Evolutionary conservation across 2,888 invertebrate genomes (phyloP).

Genomic region (Agrotis puta): DNA sequence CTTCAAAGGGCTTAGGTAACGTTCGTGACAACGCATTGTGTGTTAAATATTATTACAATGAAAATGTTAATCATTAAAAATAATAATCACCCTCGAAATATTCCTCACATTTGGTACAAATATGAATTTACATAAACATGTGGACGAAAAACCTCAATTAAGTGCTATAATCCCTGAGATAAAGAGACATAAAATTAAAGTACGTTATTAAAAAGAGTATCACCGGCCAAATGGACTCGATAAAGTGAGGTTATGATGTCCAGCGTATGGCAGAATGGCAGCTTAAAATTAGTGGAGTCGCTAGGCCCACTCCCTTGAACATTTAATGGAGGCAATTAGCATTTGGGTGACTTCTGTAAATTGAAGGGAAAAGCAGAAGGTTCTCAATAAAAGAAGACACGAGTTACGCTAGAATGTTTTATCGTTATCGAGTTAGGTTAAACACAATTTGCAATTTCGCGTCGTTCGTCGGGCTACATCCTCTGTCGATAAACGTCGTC

Average conservation of each 20-base stretch:
- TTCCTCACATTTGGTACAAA: conserved; percentile 61
- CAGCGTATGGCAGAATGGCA: conserved; percentile 82
- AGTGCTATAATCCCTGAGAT: conserved; percentile 81
- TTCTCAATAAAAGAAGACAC: conserved; percentile 47
- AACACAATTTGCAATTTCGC: conserved; percentile 84
- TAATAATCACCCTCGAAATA: conserved; percentile 52
- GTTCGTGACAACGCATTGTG: conserved; percentile 44
- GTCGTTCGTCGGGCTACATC: conserved; percentile 78
- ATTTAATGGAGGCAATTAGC: conserved; percentile 68
- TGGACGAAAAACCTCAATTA: conserved; percentile 82
- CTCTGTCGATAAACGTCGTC: conserved; percentile 79
- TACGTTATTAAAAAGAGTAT: conserved; percentile 88
- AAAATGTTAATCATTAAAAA: conserved; percentile 49
- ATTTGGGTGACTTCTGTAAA: conserved; percentile 63
- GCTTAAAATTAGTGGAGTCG: conserved; percentile 79
- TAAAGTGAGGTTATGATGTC: conserved; percentile 85
- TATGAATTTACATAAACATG: conserved; percentile 71
- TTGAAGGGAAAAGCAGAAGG: conserved; percentile 57
- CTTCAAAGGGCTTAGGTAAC: conserved; percentile 52
- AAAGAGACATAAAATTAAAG: conserved; percentile 88
- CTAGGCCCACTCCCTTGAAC: conserved; percentile 69
- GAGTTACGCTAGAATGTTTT: conserved; percentile 66
- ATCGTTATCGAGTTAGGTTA: conserved; percentile 80
- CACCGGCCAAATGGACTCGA: conserved; percentile 85
- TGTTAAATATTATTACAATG: conserved; percentile 43